Evolutionary conservation across 1,140 invertebrate species (phyloP), one percentile per base, ranked within the genome.

Genomic region (Drosophila funebris): DNA sequence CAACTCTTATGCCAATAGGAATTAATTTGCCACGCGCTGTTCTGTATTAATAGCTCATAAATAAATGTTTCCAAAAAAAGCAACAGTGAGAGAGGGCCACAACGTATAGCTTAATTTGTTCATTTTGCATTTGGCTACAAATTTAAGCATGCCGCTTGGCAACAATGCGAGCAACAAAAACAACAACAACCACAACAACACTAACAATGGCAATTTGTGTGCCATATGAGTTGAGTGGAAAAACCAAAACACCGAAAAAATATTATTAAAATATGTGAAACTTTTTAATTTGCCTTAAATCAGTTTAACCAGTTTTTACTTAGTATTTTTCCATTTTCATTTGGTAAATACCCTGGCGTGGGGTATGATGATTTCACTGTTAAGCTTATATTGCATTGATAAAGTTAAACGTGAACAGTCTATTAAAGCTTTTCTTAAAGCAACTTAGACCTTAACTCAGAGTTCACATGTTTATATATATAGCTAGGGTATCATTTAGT

Each of bases 41-140:
- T 77, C 70, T 66, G 77, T 74, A 85, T 85, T 85, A 85, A 85
- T 85, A 80, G 73, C 73, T 74, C 77, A 63, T 85, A 87, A 87
- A 85, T 79, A 85, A 87, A 67, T 75, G n/a, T 81, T 72, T 53
- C 58, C 54, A 61, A 52, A 66, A 70, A 61, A 22, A 18, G 16
- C 9, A n/a, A 11, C 46, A 60, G 14, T 3, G 50, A 18, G 18
- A 50, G n/a, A 13, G 8, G 8, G 27, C 24, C 67, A 78, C n/a
- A 66, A 62, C 64, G 41, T 74, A 85, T 87, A 78, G 77, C 64
- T 78, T 64, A 66, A 81, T 85, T 87, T 77, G 73, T 80, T 44
- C 44, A 66, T 54, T 46, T 58, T 53, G 22, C 27, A 27, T 61
- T 53, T 69, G 62, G 76, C 63, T 43, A 79, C 44, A 85, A 85